These are phyloP conservation scores for Sinodicranocentrus sp. DNA, from an alignment of 2,888 invertebrate genomes.

Conservation along the genomic window DNA sequence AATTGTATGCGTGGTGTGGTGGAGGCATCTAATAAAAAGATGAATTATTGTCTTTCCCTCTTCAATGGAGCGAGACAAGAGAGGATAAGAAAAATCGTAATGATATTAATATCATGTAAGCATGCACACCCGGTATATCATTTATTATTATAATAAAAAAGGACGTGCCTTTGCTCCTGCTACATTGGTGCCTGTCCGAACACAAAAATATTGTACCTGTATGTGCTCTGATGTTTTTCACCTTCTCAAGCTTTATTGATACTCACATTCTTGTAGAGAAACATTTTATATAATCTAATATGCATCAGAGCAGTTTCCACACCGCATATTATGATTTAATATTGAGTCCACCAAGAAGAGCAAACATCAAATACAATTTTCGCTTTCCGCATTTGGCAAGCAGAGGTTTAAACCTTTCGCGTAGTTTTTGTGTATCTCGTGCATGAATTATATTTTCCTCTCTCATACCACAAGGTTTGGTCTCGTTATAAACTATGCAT, in stretches of 20 bases:
- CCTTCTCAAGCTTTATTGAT: too few species aligned
- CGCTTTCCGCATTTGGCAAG: slow-evolving; percentile 23
- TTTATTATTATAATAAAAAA: slow-evolving; percentile 54
- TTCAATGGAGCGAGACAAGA: slow-evolving; percentile 30
- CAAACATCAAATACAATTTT: not conserved
- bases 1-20: slow-evolving; percentile 52
- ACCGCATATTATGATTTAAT: slow-evolving; percentile 17
- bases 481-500: slow-evolving; percentile 35
- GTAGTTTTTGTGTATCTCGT: not conserved
- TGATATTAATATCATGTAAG: slow-evolving; percentile 59
- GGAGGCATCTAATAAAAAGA: slow-evolving; percentile 54
- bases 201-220: not conserved
- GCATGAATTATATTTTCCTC: not conserved
- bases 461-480: slow-evolving; percentile 3
- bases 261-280: too few species aligned
- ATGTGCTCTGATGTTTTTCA: too few species aligned
- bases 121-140: slow-evolving; percentile 59
- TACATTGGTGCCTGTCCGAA: not conserved
- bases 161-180: slow-evolving; percentile 7
- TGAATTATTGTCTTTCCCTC: slow-evolving; percentile 44
- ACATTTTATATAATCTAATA: too few species aligned
- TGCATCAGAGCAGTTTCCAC: too few species aligned
- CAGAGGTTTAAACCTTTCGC: not conserved
- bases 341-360: not conserved
- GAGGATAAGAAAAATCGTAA: slow-evolving; percentile 23